Evolutionary conservation across 2,888 invertebrate genomes (phyloP).

Genomic region (Osmoderma eremita): DNA sequence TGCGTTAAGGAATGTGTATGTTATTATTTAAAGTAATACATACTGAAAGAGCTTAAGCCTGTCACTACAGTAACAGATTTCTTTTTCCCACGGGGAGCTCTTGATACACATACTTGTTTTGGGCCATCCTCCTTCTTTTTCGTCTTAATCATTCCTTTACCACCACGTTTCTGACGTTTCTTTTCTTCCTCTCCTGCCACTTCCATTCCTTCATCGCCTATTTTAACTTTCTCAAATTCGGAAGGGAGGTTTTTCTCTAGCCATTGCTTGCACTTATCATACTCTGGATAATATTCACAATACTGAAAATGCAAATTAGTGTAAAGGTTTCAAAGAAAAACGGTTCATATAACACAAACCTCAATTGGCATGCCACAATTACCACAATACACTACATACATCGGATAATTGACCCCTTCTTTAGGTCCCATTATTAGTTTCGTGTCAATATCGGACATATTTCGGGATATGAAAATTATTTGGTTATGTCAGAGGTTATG

Average conservation of each 20-base stretch:
- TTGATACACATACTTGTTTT: slow-evolving; percentile 84
- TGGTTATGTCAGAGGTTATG: too few relatives aligned
- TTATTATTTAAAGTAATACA: background rate
- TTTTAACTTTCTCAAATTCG: slow-evolving; percentile 89
- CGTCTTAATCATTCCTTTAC: slow-evolving; percentile 94
- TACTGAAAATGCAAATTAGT: slow-evolving; percentile 69
- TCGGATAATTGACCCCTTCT: slow-evolving; percentile 79
- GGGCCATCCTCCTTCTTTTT: slow-evolving; percentile 94
- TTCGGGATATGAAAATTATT: background rate
- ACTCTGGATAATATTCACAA: slow-evolving; percentile 97
- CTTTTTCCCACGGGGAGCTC: slow-evolving; percentile 96
- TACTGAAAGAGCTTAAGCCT: slow-evolving; percentile 94
- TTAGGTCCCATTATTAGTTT: slow-evolving; percentile 68
- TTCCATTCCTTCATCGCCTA: slow-evolving; percentile 74
- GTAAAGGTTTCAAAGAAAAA: too few relatives aligned
- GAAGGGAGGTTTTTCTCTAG: slow-evolving; percentile 92
- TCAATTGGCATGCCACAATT: slow-evolving; percentile 96
- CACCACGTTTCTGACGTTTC: slow-evolving; percentile 95
- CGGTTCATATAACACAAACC: slow-evolving; percentile 63
- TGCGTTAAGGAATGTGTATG: slow-evolving; percentile 43
- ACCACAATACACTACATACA: slow-evolving; percentile 89
- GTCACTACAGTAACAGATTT: slow-evolving; percentile 98
- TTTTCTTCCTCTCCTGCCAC: slow-evolving; percentile 90
- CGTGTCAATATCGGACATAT: slow-evolving; percentile 66
- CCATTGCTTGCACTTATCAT: slow-evolving; percentile 98